Evolutionary conservation across 2,113 vertebrate species (phyloP).

Genomic region (Promerops cafer): DNA sequence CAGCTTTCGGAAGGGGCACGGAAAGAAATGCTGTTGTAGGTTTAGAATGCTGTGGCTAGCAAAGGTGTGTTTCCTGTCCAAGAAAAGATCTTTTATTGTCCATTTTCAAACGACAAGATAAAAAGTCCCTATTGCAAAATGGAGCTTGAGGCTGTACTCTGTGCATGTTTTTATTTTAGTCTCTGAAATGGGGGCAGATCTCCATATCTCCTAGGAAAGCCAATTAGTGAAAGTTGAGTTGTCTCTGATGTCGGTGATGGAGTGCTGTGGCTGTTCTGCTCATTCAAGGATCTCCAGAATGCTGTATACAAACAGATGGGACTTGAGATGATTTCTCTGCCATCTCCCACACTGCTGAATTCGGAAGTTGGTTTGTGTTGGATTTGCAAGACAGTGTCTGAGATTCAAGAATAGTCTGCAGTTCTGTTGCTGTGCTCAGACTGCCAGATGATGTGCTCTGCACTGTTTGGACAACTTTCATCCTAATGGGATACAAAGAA

Average conservation of each 20-base stretch:
- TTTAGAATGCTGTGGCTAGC: neutral
- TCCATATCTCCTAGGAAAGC: conserved; percentile 12
- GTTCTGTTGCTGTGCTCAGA: neutral
- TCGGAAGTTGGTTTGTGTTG: neutral
- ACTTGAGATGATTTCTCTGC: neutral
- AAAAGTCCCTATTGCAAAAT: neutral
- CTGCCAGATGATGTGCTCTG: neutral
- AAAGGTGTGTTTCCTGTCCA: neutral
- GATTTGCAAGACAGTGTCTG: neutral
- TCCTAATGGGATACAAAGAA: neutral
- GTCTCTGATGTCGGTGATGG: neutral
- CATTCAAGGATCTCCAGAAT: conserved; percentile 5
- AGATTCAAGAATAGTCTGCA: neutral
- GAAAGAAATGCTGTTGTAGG: neutral
- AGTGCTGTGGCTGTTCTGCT: conserved; percentile 17
- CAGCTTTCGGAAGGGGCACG: neutral
- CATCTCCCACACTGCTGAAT: neutral
- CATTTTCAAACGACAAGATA: neutral
- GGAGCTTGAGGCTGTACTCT: neutral
- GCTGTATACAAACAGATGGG: conserved; percentile 35
- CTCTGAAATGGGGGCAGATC: conserved; percentile 23
- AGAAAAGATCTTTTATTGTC: neutral
- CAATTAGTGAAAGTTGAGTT: conserved; percentile 30
- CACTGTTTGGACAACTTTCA: neutral
- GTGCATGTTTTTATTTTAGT: neutral